Evolutionary conservation across 2,113 vertebrate genomes (phyloP).

Genomic region (Burhinus bistriatus): DNA sequence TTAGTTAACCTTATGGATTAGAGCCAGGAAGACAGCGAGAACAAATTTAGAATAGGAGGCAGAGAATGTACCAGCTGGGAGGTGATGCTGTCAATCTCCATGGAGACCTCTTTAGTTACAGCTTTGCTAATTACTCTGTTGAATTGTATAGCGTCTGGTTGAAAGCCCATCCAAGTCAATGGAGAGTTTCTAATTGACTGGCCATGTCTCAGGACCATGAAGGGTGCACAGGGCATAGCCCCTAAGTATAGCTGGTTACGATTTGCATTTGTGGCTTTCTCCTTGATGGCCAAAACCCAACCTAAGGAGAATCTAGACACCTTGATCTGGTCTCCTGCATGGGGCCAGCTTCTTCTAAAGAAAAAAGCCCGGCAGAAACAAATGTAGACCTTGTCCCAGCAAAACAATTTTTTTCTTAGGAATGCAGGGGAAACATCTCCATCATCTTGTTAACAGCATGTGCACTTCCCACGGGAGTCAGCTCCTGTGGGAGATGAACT

Average conservation of each 20-base stretch:
- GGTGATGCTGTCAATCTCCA: constrained; percentile 62
- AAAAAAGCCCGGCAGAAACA: background rate
- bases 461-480: background rate
- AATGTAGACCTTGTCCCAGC: background rate
- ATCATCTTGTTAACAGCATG: background rate
- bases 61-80: constrained; percentile 55
- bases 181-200: background rate
- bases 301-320: background rate
- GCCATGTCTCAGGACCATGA: background rate
- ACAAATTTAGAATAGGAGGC: constrained; percentile 46
- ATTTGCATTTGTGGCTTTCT: background rate
- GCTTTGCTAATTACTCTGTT: constrained; percentile 39
- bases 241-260: background rate
- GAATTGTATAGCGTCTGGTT: background rate
- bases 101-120: constrained; percentile 53
- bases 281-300: background rate
- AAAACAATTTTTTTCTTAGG: background rate
- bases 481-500: background rate
- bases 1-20: constrained; percentile 13
- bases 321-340: background rate
- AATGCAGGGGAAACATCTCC: background rate
- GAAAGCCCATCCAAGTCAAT: constrained; percentile 11
- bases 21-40: constrained; percentile 37
- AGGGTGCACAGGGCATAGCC: background rate
- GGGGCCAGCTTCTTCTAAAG: background rate